Evolutionary conservation across 2,888 invertebrate genomes (phyloP).

Genomic region (Sphecodes monilicornis): DNA sequence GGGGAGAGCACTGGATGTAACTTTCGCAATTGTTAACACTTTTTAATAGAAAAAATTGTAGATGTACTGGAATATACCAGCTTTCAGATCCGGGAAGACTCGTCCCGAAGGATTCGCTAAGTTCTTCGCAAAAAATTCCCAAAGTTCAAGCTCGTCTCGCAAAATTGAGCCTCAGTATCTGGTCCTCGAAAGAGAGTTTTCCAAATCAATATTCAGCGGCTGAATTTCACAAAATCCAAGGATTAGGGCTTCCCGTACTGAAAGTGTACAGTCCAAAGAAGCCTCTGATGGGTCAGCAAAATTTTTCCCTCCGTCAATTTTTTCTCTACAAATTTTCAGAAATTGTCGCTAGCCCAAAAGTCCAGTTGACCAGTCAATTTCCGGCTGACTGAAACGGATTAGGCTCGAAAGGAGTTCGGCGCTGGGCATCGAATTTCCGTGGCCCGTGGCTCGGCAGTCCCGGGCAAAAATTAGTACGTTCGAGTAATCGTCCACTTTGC

Average conservation of each 20-base stretch:
- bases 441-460: neutral
- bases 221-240: neutral
- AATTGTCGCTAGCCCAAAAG: neutral
- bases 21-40: neutral
- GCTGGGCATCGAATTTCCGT: neutral
- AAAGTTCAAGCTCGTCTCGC: neutral
- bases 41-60: neutral
- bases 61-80: neutral
- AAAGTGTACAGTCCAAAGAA: neutral
- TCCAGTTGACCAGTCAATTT: neutral
- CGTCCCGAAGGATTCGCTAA: neutral
- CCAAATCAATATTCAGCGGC: neutral
- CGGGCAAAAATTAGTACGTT: constrained; percentile 50
- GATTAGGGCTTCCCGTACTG: accelerated
- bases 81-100: neutral
- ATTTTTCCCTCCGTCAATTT: too few relatives aligned
- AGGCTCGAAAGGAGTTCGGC: neutral
- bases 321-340: too few relatives aligned
- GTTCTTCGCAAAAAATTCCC: neutral
- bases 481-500: constrained; percentile 55
- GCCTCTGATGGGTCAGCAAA: too few relatives aligned
- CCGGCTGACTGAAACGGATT: neutral
- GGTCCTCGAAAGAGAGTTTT: neutral
- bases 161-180: neutral
- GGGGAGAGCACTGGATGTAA: neutral